phyloP scores from a whole-genome alignment of 2,888 invertebrate genomes.

The Megamerina dolium region DNA sequence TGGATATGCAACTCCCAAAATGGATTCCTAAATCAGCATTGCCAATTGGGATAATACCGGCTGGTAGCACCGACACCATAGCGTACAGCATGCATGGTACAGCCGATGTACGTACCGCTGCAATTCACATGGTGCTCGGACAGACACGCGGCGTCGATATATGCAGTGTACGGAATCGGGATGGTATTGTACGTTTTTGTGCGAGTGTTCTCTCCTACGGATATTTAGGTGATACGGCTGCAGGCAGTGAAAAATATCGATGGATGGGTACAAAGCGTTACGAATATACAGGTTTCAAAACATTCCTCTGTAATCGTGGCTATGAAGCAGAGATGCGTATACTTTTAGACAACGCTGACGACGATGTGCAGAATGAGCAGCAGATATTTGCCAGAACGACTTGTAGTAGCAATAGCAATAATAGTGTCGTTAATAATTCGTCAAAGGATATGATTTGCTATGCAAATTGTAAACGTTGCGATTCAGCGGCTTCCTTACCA shows the following conservation, averaged over 20 bases:
- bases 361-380: constrained; percentile 25
- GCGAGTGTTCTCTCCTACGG: constrained; percentile 78
- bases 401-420: background rate
- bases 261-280: constrained; percentile 85
- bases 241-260: constrained; percentile 71
- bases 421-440: background rate
- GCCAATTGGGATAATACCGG: constrained; percentile 58
- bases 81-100: constrained; percentile 75
- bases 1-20: constrained; percentile 36
- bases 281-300: constrained; percentile 67
- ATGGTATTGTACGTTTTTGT: constrained; percentile 59
- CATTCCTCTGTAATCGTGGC: constrained; percentile 58
- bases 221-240: constrained; percentile 75
- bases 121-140: constrained; percentile 76
- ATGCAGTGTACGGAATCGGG: constrained; percentile 62
- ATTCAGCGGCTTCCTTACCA: constrained; percentile 7
- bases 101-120: constrained; percentile 71
- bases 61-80: constrained; percentile 72
- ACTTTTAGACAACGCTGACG: constrained; percentile 28
- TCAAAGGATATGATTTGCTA: constrained; percentile 28
- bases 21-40: constrained; percentile 47
- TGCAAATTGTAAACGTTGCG: constrained; percentile 34
- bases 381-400: constrained; percentile 12
- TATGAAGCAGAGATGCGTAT: constrained; percentile 60
- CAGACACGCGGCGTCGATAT: constrained; percentile 68